Conservation (phyloP, 1,140 invertebrate species). For the Cotesia typhae region DNA sequence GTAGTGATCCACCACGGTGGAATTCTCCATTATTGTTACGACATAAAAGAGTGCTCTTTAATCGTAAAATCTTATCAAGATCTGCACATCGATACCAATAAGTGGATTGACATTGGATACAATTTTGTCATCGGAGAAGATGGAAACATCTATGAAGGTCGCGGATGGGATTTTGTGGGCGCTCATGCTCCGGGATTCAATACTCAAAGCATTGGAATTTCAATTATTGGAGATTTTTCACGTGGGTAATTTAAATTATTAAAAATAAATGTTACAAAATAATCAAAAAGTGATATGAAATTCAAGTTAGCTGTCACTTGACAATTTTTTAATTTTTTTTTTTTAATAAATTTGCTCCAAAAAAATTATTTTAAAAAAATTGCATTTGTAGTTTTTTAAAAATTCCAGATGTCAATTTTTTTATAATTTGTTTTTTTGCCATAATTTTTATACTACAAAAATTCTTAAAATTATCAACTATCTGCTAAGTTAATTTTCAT, state of each 20-base stretch:
- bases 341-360: no score
- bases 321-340: no score
- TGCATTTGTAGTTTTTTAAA: no score
- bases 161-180: conserved; percentile 75
- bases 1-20: conserved; percentile 58
- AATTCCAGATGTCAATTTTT: no score
- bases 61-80: conserved; percentile 66
- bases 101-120: conserved; percentile 77
- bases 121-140: conserved; percentile 75
- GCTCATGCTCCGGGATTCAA: conserved; percentile 76
- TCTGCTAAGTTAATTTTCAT: no score
- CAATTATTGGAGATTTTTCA: conserved; percentile 66
- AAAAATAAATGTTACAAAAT: no score
- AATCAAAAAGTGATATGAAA: no score
- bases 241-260: conserved; percentile 38
- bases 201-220: conserved; percentile 72
- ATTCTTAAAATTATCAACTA: no score
- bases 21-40: conserved; percentile 49
- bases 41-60: conserved; percentile 50
- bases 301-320: no score
- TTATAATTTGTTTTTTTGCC: no score
- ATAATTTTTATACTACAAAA: no score
- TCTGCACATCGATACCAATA: conserved; percentile 67
- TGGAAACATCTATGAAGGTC: conserved; percentile 74
- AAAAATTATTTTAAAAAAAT: no score